Evolutionary conservation across 1,140 invertebrate genomes (phyloP).

Genomic region (Drosophila bipectinata): DNA sequence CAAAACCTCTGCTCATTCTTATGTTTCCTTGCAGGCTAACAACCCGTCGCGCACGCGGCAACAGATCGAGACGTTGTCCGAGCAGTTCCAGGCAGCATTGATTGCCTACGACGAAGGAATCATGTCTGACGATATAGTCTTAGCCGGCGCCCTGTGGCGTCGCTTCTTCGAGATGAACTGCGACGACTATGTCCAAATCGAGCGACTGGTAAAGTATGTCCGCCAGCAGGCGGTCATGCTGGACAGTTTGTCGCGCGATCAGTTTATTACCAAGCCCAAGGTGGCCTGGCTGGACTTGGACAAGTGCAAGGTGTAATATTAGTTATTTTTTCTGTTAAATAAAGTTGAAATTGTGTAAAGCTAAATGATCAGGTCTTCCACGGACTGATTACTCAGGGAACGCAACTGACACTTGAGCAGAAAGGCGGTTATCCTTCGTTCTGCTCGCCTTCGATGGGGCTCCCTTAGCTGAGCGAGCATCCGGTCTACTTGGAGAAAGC

Average conservation of each 20-base stretch:
- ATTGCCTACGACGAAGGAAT: conserved; percentile 95
- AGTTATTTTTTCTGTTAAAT: conserved; percentile 48
- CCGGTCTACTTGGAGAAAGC: conserved; percentile 50
- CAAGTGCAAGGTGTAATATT: conserved; percentile 65
- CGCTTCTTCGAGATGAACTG: conserved; percentile 88
- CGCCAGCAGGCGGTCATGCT: conserved; percentile 87
- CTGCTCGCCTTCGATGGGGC: conserved; percentile 31
- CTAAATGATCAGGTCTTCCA: conserved; percentile 60
- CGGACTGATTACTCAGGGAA: conserved; percentile 51
- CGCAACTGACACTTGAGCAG: conserved; percentile 74
- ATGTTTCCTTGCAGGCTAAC: conserved; percentile 83
- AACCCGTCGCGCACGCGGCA: conserved; percentile 86
- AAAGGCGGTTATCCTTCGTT: conserved; percentile 69
- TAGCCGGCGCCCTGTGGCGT: conserved; percentile 94
- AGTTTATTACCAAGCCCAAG: conserved; percentile 81
- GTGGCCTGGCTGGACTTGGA: conserved; percentile 83
- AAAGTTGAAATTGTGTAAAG: conserved; percentile 35
- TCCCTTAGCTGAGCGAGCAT: conserved; percentile 49
- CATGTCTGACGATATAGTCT: conserved; percentile 88
- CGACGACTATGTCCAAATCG: conserved; percentile 87
- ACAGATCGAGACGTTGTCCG: conserved; percentile 87
- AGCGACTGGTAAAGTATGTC: conserved; percentile 89
- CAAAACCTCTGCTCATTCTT: neutral
- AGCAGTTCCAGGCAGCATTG: conserved; percentile 93
- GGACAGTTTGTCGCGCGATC: conserved; percentile 82